These are phyloP conservation scores for Phyto melanocephala DNA, from an alignment of 2,888 invertebrate species.

Conservation along the genomic window DNA sequence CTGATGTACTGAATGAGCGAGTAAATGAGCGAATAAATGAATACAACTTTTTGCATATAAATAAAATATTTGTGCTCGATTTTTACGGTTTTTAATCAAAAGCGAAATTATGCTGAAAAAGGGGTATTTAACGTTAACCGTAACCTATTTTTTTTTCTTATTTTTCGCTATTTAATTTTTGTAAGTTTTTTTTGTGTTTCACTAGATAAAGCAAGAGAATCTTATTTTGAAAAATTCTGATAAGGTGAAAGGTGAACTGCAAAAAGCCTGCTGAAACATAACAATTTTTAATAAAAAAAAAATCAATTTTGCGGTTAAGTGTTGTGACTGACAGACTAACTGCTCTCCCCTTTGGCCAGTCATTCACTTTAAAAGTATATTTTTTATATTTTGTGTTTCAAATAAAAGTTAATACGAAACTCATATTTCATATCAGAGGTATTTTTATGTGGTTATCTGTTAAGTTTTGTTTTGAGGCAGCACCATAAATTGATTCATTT, in stretches of 20 bases:
- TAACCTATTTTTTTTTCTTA: background rate
- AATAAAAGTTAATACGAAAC: background rate
- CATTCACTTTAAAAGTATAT: constrained; percentile 15
- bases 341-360: constrained; percentile 5
- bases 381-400: background rate
- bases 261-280: constrained; percentile 28
- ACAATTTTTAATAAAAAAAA: background rate
- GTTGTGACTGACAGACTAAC: constrained; percentile 26
- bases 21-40: background rate
- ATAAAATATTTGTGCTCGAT: background rate
- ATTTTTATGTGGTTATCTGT: background rate
- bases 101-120: constrained; percentile 11
- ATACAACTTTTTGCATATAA: background rate
- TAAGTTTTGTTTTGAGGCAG: background rate
- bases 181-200: background rate
- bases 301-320: constrained; percentile 55
- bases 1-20: background rate
- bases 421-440: background rate
- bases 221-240: background rate
- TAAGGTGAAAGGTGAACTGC: background rate
- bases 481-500: background rate
- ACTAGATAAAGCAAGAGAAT: background rate
- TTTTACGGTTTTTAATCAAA: background rate
- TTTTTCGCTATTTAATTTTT: background rate
- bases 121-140: constrained; percentile 15